Percentiles rank a stretch among this genome's conserved stretches.
Evolutionary conservation across 2,113 vertebrate species (phyloP).

Genomic region (Leptosomus discolor): DNA sequence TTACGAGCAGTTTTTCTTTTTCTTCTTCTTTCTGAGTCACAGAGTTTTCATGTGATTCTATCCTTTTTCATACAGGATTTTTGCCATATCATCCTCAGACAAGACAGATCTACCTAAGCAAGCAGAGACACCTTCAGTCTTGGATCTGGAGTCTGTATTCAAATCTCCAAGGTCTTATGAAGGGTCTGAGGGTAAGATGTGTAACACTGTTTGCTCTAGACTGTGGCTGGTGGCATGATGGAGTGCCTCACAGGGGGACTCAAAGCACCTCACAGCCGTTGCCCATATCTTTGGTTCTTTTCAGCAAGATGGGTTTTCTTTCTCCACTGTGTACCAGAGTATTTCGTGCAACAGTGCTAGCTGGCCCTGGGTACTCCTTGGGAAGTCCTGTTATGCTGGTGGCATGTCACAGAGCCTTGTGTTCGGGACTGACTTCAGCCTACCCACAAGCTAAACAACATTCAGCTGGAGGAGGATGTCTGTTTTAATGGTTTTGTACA

Average conservation of each 20-base stretch:
- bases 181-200: background rate
- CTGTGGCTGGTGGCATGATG: accelerated
- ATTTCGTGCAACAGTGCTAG: slow-evolving; percentile 67
- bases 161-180: background rate
- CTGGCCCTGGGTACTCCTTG: slow-evolving; percentile 66
- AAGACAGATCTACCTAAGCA: background rate
- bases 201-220: background rate
- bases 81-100: background rate
- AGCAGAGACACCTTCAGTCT: background rate
- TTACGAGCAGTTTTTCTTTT: background rate
- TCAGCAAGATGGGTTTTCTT: slow-evolving; percentile 50
- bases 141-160: background rate
- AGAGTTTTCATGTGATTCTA: background rate
- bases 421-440: background rate
- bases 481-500: background rate
- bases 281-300: background rate
- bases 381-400: slow-evolving; percentile 71
- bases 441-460: background rate
- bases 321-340: slow-evolving; percentile 50
- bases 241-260: background rate
- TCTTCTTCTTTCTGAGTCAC: background rate
- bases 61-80: background rate
- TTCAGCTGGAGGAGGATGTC: background rate
- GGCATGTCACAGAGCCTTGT: slow-evolving; percentile 18
- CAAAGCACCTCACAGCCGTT: background rate